phyloP scores from a whole-genome alignment of 2,113 vertebrate genomes.

The Eulacestoma nigropectus region DNA sequence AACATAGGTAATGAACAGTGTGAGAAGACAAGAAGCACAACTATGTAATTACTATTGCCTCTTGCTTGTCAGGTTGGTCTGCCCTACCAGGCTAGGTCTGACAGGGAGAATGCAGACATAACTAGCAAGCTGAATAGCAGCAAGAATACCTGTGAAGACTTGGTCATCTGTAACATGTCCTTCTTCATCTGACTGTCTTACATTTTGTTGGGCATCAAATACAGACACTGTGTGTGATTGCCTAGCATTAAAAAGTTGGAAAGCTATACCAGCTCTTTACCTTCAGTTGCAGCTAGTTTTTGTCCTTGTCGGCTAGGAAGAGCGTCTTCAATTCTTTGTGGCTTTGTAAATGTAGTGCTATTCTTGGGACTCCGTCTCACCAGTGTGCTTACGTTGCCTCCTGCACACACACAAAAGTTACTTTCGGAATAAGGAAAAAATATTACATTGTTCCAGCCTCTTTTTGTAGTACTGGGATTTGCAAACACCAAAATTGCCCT shows the following conservation, averaged over 20 bases:
- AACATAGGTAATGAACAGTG: not conserved
- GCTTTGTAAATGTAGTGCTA: not conserved
- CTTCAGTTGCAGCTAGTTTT: not conserved
- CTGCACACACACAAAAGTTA: not conserved
- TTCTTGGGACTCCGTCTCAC: not conserved
- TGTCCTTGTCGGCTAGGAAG: not conserved
- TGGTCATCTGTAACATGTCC: not conserved
- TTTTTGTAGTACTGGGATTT: conserved; percentile 1
- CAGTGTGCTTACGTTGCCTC: not conserved
- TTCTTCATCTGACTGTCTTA: not conserved
- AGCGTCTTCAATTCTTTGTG: not conserved
- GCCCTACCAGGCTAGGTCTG: not conserved
- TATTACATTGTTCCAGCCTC: not conserved
- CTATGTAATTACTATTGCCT: accelerated
- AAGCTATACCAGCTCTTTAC: not conserved
- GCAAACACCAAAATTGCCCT: conserved; percentile 10
- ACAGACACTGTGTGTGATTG: not conserved
- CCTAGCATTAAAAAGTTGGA: not conserved
- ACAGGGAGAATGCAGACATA: not conserved
- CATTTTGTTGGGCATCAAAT: not conserved
- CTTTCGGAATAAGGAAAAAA: not conserved
- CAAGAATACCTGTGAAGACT: not conserved
- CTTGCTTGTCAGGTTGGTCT: not conserved
- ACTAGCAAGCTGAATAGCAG: not conserved
- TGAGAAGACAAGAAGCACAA: not conserved